A percentile compares a stretch with the other conserved stretches of the same genome.
Conservation (phyloP, 2,888 invertebrate species). For the Mimas tiliae region DNA sequence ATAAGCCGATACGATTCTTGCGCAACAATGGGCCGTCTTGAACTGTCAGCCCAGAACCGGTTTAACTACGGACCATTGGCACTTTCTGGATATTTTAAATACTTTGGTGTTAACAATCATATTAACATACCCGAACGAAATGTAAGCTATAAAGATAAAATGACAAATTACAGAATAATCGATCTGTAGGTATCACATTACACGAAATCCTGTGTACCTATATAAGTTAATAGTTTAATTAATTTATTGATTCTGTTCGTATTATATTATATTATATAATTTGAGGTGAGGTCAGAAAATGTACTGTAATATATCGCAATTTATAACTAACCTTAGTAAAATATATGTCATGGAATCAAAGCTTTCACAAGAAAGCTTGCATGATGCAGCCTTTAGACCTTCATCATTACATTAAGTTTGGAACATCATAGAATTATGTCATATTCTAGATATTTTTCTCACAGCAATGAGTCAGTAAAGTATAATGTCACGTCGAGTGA, state of each 20-base stretch:
- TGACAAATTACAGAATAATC: neutral
- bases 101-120: neutral
- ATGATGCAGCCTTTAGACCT: neutral
- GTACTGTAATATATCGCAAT: too few relatives aligned
- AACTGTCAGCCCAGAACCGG: constrained; percentile 42
- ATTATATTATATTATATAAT: too few relatives aligned
- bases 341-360: too few relatives aligned
- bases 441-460: constrained; percentile 3
- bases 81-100: constrained; percentile 7
- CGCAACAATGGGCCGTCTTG: constrained; percentile 57
- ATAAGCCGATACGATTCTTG: constrained; percentile 65
- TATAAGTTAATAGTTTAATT: too few relatives aligned
- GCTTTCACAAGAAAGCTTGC: neutral
- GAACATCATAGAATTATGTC: constrained; percentile 10
- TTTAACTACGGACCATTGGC: constrained; percentile 25
- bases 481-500: constrained; percentile 2
- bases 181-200: neutral
- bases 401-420: neutral
- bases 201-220: too few relatives aligned
- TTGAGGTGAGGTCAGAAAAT: neutral
- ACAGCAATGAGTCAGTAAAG: neutral
- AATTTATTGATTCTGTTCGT: too few relatives aligned
- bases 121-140: neutral
- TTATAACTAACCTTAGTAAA: too few relatives aligned
- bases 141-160: neutral